Percentiles rank a stretch among this genome's conserved stretches.
These are phyloP conservation scores for Brachymystax lenok DNA, from an alignment of 2,797 vertebrate species.

Conservation along the genomic window DNA sequence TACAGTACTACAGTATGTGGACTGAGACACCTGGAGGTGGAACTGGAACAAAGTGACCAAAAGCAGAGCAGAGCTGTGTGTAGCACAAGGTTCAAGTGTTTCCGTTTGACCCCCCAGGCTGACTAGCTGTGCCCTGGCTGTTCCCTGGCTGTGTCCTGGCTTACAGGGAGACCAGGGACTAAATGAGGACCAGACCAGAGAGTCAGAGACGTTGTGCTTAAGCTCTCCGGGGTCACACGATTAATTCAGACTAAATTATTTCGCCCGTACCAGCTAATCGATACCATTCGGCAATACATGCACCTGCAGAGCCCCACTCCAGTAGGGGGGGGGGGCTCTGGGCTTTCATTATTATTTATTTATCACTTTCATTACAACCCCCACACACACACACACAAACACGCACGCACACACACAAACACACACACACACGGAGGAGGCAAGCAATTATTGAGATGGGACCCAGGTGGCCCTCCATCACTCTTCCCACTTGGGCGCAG, in stretches of 20 bases:
- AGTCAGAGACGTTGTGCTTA: slow-evolving; percentile 67
- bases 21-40: not conserved
- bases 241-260: slow-evolving; percentile 90
- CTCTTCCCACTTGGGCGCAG: slow-evolving; percentile 59
- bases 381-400: slow-evolving; percentile 39
- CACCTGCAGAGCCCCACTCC: slow-evolving; percentile 39
- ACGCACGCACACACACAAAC: not conserved
- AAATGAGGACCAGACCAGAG: not conserved
- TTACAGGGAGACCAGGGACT: not conserved
- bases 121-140: not conserved
- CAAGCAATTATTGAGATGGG: slow-evolving; percentile 87
- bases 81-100: slow-evolving; percentile 66
- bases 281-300: slow-evolving; percentile 77
- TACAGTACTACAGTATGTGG: no score
- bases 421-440: slow-evolving; percentile 78
- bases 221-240: slow-evolving; percentile 86
- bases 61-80: slow-evolving; percentile 8
- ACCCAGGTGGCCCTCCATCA: slow-evolving; percentile 84
- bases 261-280: slow-evolving; percentile 84
- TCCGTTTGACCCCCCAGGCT: slow-evolving; percentile 45
- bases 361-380: not conserved
- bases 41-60: not conserved
- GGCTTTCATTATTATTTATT: no score
- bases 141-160: not conserved
- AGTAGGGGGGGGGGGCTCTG: no score